Conservation (phyloP, 2,888 invertebrate species). For the Diaprepes abbreviatus region DNA sequence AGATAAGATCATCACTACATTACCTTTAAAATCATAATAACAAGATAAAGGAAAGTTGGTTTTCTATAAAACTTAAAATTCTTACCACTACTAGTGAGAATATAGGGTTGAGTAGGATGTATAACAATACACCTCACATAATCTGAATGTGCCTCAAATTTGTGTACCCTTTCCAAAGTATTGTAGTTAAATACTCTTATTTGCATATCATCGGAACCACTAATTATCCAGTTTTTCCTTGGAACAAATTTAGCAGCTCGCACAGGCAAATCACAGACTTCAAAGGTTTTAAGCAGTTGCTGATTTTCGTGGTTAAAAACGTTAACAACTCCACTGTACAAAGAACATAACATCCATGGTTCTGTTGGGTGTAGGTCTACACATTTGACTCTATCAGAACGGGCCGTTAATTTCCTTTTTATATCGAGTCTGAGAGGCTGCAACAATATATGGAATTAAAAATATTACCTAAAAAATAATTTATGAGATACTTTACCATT, state of each 20-base stretch:
- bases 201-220: conserved; percentile 97
- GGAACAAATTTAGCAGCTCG: conserved; percentile 96
- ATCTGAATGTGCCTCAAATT: conserved; percentile 98
- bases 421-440: conserved; percentile 97
- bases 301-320: conserved; percentile 99
- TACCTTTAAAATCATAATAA: too few relatives aligned
- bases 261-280: conserved; percentile 97
- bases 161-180: conserved; percentile 94
- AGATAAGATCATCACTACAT: too few relatives aligned
- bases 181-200: conserved; percentile 98
- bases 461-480: conserved; percentile 4
- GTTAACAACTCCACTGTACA: conserved; percentile 99
- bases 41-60: background rate
- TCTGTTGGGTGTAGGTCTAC: conserved; percentile 98
- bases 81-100: conserved; percentile 96
- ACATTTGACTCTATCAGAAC: conserved; percentile 98
- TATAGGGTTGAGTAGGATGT: conserved; percentile 97
- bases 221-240: conserved; percentile 98
- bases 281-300: conserved; percentile 88
- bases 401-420: conserved; percentile 96
- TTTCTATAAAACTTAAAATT: conserved; percentile 48
- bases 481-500: conserved; percentile 24
- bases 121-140: conserved; percentile 96
- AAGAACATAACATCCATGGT: conserved; percentile 98
- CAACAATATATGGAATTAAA: conserved; percentile 54